phyloP scores from a whole-genome alignment of 2,113 vertebrate species.

The Platysteira castanea region DNA sequence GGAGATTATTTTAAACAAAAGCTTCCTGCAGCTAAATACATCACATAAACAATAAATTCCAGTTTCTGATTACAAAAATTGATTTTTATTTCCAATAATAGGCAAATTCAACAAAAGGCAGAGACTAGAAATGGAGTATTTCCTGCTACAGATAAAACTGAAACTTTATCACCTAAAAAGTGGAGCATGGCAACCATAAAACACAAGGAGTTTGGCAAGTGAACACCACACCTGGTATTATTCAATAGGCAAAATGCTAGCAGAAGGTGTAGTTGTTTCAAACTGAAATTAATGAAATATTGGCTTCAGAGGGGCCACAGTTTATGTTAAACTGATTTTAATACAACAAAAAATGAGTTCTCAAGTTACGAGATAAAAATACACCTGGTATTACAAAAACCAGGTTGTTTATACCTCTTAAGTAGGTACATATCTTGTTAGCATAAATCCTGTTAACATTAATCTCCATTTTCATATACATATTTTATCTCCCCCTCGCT shows the following conservation, averaged over 20 bases:
- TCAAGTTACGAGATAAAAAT: not conserved
- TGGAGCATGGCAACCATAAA: not conserved
- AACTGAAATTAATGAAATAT: not conserved
- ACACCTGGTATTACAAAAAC: not conserved
- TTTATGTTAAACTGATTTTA: not conserved
- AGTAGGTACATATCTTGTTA: not conserved
- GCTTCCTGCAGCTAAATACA: constrained; percentile 9
- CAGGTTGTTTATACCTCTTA: not conserved
- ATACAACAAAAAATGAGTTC: not conserved
- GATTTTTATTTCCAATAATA: not conserved
- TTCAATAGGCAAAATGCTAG: not conserved
- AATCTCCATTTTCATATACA: not conserved
- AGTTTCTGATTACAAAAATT: not conserved
- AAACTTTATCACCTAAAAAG: not conserved
- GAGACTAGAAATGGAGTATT: not conserved
- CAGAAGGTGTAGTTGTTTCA: not conserved
- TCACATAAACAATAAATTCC: not conserved
- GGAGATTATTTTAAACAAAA: constrained; percentile 15
- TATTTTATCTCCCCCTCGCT: not conserved
- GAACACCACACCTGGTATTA: not conserved
- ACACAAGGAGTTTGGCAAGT: not conserved
- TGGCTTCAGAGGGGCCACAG: not conserved
- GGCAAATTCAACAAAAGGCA: not conserved
- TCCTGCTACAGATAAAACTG: not conserved
- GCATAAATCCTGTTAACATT: not conserved